Evolutionary conservation across 2,113 vertebrate genomes (phyloP).

Genomic region (Sakesphorus luctuosus): DNA sequence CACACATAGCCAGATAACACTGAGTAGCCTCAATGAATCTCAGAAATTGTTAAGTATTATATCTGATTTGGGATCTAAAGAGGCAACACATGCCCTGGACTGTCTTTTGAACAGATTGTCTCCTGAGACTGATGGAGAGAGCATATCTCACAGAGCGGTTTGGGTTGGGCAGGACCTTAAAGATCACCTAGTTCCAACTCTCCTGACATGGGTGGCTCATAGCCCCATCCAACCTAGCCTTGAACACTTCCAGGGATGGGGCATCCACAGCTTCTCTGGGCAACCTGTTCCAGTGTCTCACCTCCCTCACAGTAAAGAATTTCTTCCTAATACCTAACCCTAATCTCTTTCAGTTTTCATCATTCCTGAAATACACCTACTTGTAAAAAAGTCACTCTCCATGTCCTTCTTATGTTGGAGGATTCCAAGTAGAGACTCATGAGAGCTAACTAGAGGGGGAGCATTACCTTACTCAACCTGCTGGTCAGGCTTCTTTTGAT

Average conservation of each 20-base stretch:
- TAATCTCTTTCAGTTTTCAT: no score
- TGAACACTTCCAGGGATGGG: neutral
- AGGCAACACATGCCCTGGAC: neutral
- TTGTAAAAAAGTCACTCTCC: no score
- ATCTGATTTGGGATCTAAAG: neutral
- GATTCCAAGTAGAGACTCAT: no score
- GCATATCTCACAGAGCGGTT: neutral
- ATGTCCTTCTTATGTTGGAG: no score
- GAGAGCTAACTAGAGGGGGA: no score
- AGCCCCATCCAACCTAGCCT: neutral
- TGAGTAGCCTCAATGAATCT: neutral
- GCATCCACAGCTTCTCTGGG: neutral
- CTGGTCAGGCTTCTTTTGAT: no score
- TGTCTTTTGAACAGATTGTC: neutral
- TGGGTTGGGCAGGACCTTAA: neutral
- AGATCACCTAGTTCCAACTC: neutral
- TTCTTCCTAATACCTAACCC: no score
- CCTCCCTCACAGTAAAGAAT: no score
- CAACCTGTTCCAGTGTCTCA: neutral
- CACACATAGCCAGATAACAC: neutral
- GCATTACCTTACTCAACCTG: no score
- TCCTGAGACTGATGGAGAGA: neutral
- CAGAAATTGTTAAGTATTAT: neutral
- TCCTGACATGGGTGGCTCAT: neutral
- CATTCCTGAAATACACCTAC: no score